Evolutionary conservation across 2,888 invertebrate genomes (phyloP), one percentile per base, ranked within the genome.

Genomic region (Tubulanus polymorphus): DNA sequence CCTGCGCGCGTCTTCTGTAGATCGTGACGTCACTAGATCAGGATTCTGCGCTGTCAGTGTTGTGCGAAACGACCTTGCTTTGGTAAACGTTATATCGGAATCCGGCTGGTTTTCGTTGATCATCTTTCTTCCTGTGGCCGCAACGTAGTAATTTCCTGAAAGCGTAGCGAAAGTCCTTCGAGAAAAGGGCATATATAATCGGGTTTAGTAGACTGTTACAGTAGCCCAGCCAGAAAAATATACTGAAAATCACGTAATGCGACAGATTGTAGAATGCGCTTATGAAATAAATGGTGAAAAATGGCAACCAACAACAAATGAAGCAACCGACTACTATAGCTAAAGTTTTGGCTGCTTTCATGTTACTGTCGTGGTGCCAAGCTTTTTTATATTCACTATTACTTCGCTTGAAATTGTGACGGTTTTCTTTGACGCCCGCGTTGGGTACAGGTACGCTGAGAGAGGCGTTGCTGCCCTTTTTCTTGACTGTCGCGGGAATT

Each of bases 281-380:
- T 54, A 93, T 85, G 48, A 94, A 85, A 79, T 95, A 95, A 82
- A 93, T 90, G 47, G 93, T 92, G 82, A 96, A 94, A 83, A 96
- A 96, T 0, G 95, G 95, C 55, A 93, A 84, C 96, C 96, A 97
- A 80, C 96, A 97, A 72, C 90, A 85, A 54, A 95, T 93, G 81
- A 97, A 97, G 47, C 93, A 91, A 1, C 96, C 96, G 2, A 97
- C 95, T 62, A 97, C 96, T 63, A 97, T 94, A 59, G 93, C 95
- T 52, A 96, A 83, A 0, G 95, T 95, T 80, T 95, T 95, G 1
- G 95, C 94, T 0, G 95, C 95, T 81, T 95, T 95, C 0, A 94
- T 94, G 79, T 96, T 95, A 88, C 93, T 92, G 55, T 69, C 67
- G 50, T 73, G 30, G 18, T 35, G 15, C 35, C 49, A 15, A 3